Evolutionary conservation across 2,797 vertebrate species (phyloP), one percentile per base, ranked within the genome.

Genomic region (Xyrichtys novacula): DNA sequence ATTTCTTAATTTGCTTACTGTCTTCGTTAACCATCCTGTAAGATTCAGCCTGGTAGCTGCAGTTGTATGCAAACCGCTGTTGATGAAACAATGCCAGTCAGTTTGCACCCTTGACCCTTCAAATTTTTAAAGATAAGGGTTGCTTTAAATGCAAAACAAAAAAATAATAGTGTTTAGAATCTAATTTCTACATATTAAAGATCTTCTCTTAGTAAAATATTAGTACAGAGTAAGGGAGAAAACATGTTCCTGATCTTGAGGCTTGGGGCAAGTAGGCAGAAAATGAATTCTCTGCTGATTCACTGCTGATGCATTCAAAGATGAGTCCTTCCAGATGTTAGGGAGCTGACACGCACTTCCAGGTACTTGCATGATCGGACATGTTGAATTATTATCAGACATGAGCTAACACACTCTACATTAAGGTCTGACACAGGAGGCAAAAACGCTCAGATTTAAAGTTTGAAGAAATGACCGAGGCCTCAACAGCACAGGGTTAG

Each of bases 251-350:
- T 31, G 34, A 39, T 65, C 14, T 6, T 15, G 28, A 42, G 54
- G 4, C 32, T 26, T 17, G 16, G 28, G 16, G 12, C 46, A 56
- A 15, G 38, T 64, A 5, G 52, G 60, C 61, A 71, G 46, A 42
- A 66, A 61, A 58, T 16, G n/a, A 39, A 15, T 53, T 46, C 44
- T 65, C 47, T 60, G 65, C 71, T 71, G 67, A 74, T 49, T 70
- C 50, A 59, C 29, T 61, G 67, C 59, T 82, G 54, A 65, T 54
- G 68, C 60, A 62, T 39, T 59, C 59, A 14, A 67, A 50, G 43
- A 69, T 44, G 28, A 66, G 57, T 76, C 52, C 52, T 63, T 71
- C 63, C 78, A 76, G 75, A 76, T 78, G 60, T 58, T 57, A 15
- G 32, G 50, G 58, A 63, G 59, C 77, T 34, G 34, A 63, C 44